phyloP scores from a whole-genome alignment of 2,888 invertebrate species.

The Harmothoe impar region DNA sequence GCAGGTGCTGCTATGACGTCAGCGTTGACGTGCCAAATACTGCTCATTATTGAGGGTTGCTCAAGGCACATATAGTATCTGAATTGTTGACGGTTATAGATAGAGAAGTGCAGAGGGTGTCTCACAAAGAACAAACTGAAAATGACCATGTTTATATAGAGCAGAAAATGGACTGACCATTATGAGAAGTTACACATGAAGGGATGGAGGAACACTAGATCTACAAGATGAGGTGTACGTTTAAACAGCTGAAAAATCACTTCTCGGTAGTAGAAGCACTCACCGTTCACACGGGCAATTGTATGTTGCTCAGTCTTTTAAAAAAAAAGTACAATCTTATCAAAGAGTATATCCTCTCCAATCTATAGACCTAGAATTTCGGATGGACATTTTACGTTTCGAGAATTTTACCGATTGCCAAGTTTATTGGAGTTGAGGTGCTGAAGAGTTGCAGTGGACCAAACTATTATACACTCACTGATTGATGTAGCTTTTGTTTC shows the following conservation, averaged over 20 bases:
- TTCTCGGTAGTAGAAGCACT: too few species aligned
- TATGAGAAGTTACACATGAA: too few species aligned
- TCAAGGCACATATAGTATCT: slow-evolving; percentile 11
- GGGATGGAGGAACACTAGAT: too few species aligned
- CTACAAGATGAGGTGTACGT: too few species aligned
- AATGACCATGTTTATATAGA: too few species aligned
- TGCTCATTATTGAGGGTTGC: neutral
- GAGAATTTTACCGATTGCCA: neutral
- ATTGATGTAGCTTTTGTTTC: neutral
- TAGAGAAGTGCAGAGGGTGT: neutral
- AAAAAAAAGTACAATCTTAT: too few species aligned
- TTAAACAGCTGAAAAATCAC: too few species aligned
- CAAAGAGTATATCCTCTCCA: neutral
- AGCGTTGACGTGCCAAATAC: neutral
- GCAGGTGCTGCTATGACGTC: neutral
- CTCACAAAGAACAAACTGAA: too few species aligned
- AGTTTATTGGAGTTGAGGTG: slow-evolving; percentile 22
- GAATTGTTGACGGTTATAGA: neutral
- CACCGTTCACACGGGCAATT: too few species aligned
- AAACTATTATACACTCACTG: neutral
- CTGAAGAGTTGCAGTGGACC: slow-evolving; percentile 40
- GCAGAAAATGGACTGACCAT: too few species aligned
- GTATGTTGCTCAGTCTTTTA: too few species aligned
- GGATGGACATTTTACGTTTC: neutral
- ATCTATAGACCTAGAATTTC: neutral